Conservation (phyloP, 1,140 invertebrate species). For the Drosophila repleta region DNA sequence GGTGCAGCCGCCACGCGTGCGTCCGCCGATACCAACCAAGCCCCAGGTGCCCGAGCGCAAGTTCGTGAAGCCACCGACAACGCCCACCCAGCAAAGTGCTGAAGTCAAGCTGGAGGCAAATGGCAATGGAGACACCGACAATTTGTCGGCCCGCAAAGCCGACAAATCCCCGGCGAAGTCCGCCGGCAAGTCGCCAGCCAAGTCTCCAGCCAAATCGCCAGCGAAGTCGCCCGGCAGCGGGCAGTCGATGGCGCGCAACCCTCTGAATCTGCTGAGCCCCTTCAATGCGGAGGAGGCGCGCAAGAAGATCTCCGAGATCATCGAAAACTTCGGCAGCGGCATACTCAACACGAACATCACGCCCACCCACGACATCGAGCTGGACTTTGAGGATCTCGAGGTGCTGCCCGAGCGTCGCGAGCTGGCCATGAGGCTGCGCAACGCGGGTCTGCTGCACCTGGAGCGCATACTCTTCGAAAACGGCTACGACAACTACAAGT, state of each 20-base stretch:
- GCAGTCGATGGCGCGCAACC: slow-evolving; percentile 79
- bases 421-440: slow-evolving; percentile 85
- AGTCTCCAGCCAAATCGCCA: slow-evolving; percentile 58
- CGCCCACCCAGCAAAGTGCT: slow-evolving; percentile 50
- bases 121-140: slow-evolving; percentile 39
- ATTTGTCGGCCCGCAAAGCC: not conserved
- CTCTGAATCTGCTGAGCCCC: slow-evolving; percentile 89
- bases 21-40: slow-evolving; percentile 65
- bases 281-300: slow-evolving; percentile 97
- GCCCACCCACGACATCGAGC: slow-evolving; percentile 73
- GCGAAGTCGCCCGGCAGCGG: slow-evolving; percentile 50
- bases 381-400: slow-evolving; percentile 79
- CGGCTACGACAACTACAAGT: slow-evolving; percentile 96
- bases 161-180: slow-evolving; percentile 50
- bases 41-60: slow-evolving; percentile 64
- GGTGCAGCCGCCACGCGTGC: slow-evolving; percentile 52
- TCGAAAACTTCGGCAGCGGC: slow-evolving; percentile 94
- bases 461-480: slow-evolving; percentile 92
- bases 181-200: slow-evolving; percentile 43
- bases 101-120: slow-evolving; percentile 57
- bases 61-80: slow-evolving; percentile 65
- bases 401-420: slow-evolving; percentile 66
- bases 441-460: slow-evolving; percentile 91
- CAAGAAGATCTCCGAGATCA: slow-evolving; percentile 97
- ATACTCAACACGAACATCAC: slow-evolving; percentile 78